Evolutionary conservation across 2,797 vertebrate genomes (phyloP).

Genomic region (Catostomus latipinnis): DNA sequence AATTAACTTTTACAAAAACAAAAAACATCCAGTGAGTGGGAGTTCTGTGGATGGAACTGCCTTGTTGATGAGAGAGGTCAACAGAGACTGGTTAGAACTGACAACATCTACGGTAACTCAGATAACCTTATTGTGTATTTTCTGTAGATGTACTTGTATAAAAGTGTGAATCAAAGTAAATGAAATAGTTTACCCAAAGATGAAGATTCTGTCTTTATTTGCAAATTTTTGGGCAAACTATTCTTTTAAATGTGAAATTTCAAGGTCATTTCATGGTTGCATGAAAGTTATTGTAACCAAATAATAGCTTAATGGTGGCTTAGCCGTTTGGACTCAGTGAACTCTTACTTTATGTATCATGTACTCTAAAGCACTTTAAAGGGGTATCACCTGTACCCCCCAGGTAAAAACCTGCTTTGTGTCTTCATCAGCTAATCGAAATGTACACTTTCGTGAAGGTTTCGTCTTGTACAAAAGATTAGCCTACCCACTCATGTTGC

Average conservation of each 20-base stretch:
- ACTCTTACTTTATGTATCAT: slow-evolving; percentile 17
- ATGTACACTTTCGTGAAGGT: slow-evolving; percentile 44
- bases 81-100: too few relatives aligned
- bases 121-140: too few relatives aligned
- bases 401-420: slow-evolving; percentile 54
- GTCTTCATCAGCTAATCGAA: slow-evolving; percentile 42
- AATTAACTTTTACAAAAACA: too few relatives aligned
- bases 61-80: too few relatives aligned
- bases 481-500: slow-evolving; percentile 49
- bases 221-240: too few relatives aligned
- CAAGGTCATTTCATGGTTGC: neutral
- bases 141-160: too few relatives aligned
- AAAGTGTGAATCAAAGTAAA: too few relatives aligned
- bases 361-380: slow-evolving; percentile 20
- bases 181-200: too few relatives aligned
- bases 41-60: too few relatives aligned
- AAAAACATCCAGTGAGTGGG: too few relatives aligned
- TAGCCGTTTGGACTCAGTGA: slow-evolving; percentile 18
- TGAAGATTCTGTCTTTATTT: too few relatives aligned
- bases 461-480: slow-evolving; percentile 45
- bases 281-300: neutral
- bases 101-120: too few relatives aligned
- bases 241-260: neutral
- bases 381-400: slow-evolving; percentile 15
- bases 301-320: slow-evolving; percentile 10